These are phyloP conservation scores for Microcebus ravelobensis DNA, from an alignment of 2,113 vertebrate species.

Conservation along the genomic window DNA sequence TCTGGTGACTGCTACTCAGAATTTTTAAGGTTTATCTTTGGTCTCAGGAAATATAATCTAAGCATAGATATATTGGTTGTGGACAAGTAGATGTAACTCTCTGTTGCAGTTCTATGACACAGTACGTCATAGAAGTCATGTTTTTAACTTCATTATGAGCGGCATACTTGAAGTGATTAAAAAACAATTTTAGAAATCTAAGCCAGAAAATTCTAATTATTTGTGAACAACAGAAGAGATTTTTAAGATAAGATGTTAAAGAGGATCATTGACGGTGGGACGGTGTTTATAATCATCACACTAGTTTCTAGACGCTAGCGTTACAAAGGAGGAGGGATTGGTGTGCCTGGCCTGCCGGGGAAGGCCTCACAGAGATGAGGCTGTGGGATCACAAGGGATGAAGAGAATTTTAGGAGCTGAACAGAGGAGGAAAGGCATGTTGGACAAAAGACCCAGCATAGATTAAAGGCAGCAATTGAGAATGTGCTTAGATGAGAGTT, in stretches of 20 bases:
- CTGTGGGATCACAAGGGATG: not conserved
- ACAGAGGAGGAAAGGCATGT: not conserved
- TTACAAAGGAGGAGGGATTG: not conserved
- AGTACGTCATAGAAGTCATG: not conserved
- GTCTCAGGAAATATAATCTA: not conserved
- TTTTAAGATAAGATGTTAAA: not conserved
- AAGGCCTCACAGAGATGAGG: not conserved
- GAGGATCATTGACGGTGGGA: not conserved
- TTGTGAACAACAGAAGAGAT: not conserved
- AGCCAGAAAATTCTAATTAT: not conserved
- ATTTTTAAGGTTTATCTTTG: not conserved
- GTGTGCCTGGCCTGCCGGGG: not conserved
- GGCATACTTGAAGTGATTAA: not conserved
- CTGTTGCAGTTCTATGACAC: not conserved
- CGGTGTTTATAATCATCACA: not conserved
- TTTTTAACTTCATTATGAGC: not conserved
- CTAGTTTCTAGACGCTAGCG: not conserved
- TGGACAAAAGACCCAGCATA: not conserved
- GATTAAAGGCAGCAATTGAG: not conserved
- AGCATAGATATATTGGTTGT: not conserved
- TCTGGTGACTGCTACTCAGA: not conserved
- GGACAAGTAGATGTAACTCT: not conserved
- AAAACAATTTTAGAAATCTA: constrained; percentile 2
- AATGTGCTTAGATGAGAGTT: not conserved
- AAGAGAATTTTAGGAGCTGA: not conserved